Percentiles rank a stretch among this genome's conserved stretches.
Evolutionary conservation across 2,113 vertebrate species (phyloP).

Genomic region (Anguilla rostrata): DNA sequence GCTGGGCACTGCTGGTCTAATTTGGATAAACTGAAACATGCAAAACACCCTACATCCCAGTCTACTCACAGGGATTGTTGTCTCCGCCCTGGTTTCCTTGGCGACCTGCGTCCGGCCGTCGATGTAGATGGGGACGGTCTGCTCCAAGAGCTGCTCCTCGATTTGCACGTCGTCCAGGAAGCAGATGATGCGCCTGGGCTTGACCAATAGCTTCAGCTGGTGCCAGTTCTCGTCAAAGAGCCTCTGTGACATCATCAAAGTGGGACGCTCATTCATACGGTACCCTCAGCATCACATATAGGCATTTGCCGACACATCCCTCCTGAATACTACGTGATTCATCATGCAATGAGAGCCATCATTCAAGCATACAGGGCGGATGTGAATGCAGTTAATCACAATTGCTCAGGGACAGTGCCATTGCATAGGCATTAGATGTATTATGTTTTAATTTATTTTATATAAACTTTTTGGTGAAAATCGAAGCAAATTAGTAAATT

Average conservation of each 20-base stretch:
- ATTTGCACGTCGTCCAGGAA: slow-evolving; percentile 56
- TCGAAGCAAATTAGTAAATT: not conserved
- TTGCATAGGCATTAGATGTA: too few relatives aligned
- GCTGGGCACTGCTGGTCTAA: not conserved
- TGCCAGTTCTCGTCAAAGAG: slow-evolving; percentile 65
- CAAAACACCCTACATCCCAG: not conserved
- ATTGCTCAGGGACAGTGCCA: too few relatives aligned
- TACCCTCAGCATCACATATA: not conserved
- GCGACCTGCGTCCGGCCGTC: slow-evolving; percentile 59
- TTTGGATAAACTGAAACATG: not conserved
- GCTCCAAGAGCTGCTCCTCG: slow-evolving; percentile 47
- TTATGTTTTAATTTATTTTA: not conserved
- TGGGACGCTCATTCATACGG: not conserved
- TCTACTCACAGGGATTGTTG: slow-evolving; percentile 53
- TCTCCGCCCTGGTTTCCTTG: slow-evolving; percentile 49
- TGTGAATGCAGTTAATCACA: too few relatives aligned
- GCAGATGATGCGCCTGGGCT: slow-evolving; percentile 45
- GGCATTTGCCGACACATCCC: not conserved
- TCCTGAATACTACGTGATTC: not conserved
- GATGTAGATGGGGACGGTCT: slow-evolving; percentile 57
- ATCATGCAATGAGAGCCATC: not conserved
- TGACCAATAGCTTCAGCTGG: slow-evolving; percentile 59
- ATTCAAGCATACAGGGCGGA: too few relatives aligned
- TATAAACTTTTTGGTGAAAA: not conserved
- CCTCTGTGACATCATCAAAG: slow-evolving; percentile 37